A percentile compares a stretch with the other conserved stretches of the same genome.
Evolutionary conservation across 2,797 vertebrate species (phyloP).

Genomic region (Mus spretus): DNA sequence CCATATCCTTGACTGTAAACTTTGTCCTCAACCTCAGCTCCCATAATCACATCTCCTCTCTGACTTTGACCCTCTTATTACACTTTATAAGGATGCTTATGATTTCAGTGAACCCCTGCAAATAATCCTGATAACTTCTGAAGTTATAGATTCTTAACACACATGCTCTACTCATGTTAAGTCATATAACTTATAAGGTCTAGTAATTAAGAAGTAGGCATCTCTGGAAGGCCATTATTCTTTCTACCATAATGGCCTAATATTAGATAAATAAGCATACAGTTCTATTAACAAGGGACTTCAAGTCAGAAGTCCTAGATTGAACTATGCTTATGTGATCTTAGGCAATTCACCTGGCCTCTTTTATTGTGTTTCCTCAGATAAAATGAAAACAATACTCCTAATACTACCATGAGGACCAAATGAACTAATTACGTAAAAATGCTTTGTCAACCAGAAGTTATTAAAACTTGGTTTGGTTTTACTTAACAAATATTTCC

Average conservation of each 20-base stretch:
- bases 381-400: slow-evolving; percentile 31
- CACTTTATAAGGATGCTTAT: neutral
- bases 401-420: neutral
- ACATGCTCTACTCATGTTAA: neutral
- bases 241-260: neutral
- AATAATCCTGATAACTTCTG: neutral
- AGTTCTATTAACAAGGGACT: slow-evolving; percentile 23
- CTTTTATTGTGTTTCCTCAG: neutral
- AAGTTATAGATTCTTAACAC: neutral
- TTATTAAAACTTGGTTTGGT: slow-evolving; percentile 11
- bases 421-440: slow-evolving; percentile 18
- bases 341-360: neutral
- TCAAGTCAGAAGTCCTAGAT: neutral
- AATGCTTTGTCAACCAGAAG: neutral
- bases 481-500: neutral
- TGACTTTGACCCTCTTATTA: neutral
- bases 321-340: neutral
- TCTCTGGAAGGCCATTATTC: neutral
- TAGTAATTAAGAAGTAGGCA: neutral
- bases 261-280: neutral
- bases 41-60: neutral
- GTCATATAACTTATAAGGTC: neutral
- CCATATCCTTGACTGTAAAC: neutral
- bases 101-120: neutral
- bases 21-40: neutral